Base-by-base conservation (phyloP, 2,888 invertebrate species). In the Pocota personata region DNA sequence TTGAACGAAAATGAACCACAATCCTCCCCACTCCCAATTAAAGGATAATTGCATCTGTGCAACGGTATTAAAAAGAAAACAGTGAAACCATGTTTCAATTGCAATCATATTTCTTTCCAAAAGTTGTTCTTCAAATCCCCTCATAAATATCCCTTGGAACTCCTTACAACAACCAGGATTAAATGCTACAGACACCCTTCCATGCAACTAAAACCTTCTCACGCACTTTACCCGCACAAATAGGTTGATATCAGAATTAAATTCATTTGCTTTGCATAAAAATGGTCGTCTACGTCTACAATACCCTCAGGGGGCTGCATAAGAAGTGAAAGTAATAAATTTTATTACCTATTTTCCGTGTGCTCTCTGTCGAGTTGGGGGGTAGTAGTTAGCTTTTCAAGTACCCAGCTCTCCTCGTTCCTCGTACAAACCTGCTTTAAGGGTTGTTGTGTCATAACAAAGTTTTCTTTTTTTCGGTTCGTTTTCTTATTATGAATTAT, bases 391-490 rank as follows among this genome's bases (percentile, higher is more conserved):
- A 52, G 52, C 62, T 79, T 82, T 62, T 86, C 76, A 62, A 86
- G 86, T 82, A 67, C 40, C 80, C 75, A 46, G 55, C 19, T 69
- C 37, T 37, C 8, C 24, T 40, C 19, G 30, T 32, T 46, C 24
- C 58, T 50, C 21, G n/a, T 43, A 35, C 21, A 57, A 72, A 71
- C 58, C 66, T 16, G 75, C 48, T 64, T 35, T 86, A 76, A 80
- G 86, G 86, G 86, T 86, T 86, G 86, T 77, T 86, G 58, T 86
- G 86, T 86, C 82, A 86, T 86, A 86, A 82, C 76, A 71, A 80
- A 62, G 64, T 71, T 80, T 77, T 48, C 52, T 43, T 12, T 46
- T 71, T 66, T 46, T 3, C 43, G 10, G 35, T 58, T 58, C 50
- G 67, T 75, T 78, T 83, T 60, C 76, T 72, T 77, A 71, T 86